phyloP scores from a whole-genome alignment of 2,888 invertebrate species.

The Dastarcus helophoroides region DNA sequence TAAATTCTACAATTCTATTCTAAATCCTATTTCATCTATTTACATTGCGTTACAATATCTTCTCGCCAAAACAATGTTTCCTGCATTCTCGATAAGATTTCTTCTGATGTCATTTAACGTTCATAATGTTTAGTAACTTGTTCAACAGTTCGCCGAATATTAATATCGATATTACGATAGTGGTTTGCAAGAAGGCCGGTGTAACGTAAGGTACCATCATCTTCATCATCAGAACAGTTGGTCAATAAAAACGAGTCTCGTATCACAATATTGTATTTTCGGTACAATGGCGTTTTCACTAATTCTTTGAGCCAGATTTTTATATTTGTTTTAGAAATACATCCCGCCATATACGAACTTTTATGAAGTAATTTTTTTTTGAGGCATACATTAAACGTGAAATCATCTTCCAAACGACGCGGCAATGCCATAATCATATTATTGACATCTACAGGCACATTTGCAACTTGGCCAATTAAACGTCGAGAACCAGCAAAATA shows the following conservation, averaged over 20 bases:
- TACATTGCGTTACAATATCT: too few relatives aligned
- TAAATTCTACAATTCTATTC: too few relatives aligned
- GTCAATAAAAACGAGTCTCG: conserved; percentile 1
- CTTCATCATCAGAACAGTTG: conserved; percentile 5
- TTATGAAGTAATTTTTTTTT: conserved; percentile 4
- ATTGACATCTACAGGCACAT: conserved; percentile 4
- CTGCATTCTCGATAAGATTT: background rate
- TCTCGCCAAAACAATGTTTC: conserved; percentile 4
- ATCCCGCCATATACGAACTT: conserved; percentile 5
- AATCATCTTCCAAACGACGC: conserved; percentile 1
- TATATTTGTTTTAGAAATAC: conserved; percentile 4
- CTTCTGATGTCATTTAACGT: conserved; percentile 4
- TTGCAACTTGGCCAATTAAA: conserved; percentile 1
- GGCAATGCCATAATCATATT: conserved; percentile 3
- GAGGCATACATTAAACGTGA: background rate
- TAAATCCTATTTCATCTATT: too few relatives aligned
- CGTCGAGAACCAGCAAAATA: conserved; percentile 6
- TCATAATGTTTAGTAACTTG: conserved; percentile 5
- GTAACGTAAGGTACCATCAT: conserved; percentile 2
- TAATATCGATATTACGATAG: conserved; percentile 1
- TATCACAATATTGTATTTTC: conserved; percentile 4
- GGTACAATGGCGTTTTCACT: conserved; percentile 4
- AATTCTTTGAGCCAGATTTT: conserved; percentile 4
- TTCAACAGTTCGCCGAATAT: conserved; percentile 2
- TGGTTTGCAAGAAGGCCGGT: conserved; percentile 1